Conservation (phyloP, 2,113 vertebrate species). For the Odocoileus hemionus region DNA sequence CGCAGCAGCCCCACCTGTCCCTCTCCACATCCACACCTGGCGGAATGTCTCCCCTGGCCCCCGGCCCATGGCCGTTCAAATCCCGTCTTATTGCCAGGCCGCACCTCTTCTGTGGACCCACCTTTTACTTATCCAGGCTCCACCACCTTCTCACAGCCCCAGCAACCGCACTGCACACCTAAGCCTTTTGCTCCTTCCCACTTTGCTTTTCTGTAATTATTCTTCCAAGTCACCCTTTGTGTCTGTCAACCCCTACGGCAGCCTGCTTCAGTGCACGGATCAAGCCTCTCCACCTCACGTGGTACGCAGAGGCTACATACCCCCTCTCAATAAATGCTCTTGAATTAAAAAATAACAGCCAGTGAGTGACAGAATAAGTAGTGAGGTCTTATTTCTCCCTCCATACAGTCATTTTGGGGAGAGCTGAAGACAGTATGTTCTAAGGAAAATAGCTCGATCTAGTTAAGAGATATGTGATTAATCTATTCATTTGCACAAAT, state of each 20-base stretch:
- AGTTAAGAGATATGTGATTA: not conserved
- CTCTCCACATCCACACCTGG: not conserved
- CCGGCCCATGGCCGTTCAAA: not conserved
- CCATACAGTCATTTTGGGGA: not conserved
- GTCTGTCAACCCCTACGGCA: not conserved
- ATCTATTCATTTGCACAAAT: not conserved
- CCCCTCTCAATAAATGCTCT: not conserved
- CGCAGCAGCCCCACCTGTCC: not conserved
- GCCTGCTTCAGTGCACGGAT: not conserved
- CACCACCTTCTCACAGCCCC: not conserved
- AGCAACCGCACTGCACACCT: rapidly evolving
- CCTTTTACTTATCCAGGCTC: not conserved
- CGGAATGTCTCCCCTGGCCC: not conserved
- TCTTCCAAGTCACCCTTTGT: not conserved
- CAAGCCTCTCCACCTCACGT: rapidly evolving
- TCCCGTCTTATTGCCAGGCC: not conserved
- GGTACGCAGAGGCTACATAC: not conserved
- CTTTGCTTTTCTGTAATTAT: not conserved
- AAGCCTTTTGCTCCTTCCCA: not conserved
- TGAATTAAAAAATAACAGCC: not conserved
- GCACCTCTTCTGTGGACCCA: not conserved
- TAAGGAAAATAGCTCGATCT: not conserved
- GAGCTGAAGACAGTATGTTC: not conserved
- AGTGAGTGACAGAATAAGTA: no score
- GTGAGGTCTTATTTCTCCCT: not conserved